Percentiles rank a stretch among this genome's conserved stretches.
Evolutionary conservation across 2,888 invertebrate species (phyloP).

Genomic region (Tholera decimalis): DNA sequence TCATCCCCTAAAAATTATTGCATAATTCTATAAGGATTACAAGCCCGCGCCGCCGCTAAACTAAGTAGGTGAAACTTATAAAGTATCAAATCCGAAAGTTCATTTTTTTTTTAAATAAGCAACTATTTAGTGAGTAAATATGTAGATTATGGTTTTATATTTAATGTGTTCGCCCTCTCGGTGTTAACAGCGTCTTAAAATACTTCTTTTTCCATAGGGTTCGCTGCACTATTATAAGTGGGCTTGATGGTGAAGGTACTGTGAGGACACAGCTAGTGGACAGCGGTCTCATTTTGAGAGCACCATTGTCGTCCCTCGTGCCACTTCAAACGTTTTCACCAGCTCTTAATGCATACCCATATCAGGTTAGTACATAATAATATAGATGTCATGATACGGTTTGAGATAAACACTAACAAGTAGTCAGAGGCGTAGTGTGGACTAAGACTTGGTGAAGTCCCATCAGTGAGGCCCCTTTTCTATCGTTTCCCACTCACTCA

Average conservation of each 20-base stretch:
- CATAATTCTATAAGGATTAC: too few relatives aligned
- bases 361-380: slow-evolving; percentile 84
- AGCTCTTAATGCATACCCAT: slow-evolving; percentile 91
- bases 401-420: neutral
- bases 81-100: too few relatives aligned
- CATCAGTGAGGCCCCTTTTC: too few relatives aligned
- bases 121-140: neutral
- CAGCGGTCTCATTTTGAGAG: slow-evolving; percentile 86
- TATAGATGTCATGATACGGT: neutral
- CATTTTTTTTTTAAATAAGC: too few relatives aligned
- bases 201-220: slow-evolving; percentile 74
- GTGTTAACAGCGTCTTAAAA: neutral
- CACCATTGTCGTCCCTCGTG: slow-evolving; percentile 87
- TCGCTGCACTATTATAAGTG: slow-evolving; percentile 86
- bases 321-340: slow-evolving; percentile 87
- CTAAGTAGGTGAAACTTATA: too few relatives aligned
- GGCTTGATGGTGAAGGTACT: slow-evolving; percentile 87
- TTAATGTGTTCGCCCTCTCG: neutral
- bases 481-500: too few relatives aligned
- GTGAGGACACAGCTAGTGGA: slow-evolving; percentile 88
- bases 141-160: neutral
- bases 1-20: too few relatives aligned
- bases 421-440: too few relatives aligned
- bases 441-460: too few relatives aligned
- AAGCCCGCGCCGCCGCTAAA: too few relatives aligned